Conservation (phyloP, 2,797 vertebrate species). For the Dermochelys coriacea region DNA sequence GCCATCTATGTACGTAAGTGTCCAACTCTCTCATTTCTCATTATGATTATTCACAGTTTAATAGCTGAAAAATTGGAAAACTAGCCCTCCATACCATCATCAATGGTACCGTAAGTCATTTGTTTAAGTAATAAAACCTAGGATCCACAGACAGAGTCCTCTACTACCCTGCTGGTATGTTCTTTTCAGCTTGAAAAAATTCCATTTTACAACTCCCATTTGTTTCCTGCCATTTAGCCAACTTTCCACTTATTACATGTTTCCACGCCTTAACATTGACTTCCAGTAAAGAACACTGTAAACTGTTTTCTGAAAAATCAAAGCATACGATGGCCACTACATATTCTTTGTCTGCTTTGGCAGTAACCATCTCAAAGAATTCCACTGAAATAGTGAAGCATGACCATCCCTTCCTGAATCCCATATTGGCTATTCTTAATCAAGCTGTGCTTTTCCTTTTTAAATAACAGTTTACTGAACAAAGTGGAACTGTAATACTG, state of each 20-base stretch:
- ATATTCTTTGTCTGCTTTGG: conserved; percentile 64
- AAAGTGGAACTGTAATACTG: conserved; percentile 9
- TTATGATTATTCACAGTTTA: not conserved
- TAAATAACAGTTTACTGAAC: not conserved
- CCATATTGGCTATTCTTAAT: conserved; percentile 36
- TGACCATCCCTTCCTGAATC: conserved; percentile 63
- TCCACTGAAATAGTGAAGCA: conserved; percentile 61
- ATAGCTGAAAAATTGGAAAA: conserved; percentile 55
- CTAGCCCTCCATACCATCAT: not conserved
- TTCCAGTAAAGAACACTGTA: conserved; percentile 60
- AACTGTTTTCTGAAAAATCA: conserved; percentile 73
- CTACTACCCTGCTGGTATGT: not conserved
- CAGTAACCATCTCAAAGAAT: conserved; percentile 71
- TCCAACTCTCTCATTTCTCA: conserved; percentile 24
- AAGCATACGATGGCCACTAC: conserved; percentile 57
- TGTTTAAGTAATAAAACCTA: conserved; percentile 69
- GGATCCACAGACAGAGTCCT: conserved; percentile 19
- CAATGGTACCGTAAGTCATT: conserved; percentile 12
- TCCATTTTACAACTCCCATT: conserved; percentile 66
- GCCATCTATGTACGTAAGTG: not conserved
- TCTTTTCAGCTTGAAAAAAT: conserved; percentile 65
- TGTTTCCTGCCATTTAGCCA: conserved; percentile 74
- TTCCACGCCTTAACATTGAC: conserved; percentile 69
- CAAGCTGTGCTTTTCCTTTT: conserved; percentile 37
- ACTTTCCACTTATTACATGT: conserved; percentile 73